Evolutionary conservation across 2,113 vertebrate species (phyloP), one percentile per base, ranked within the genome.

Genomic region (Lophotis ruficrista): DNA sequence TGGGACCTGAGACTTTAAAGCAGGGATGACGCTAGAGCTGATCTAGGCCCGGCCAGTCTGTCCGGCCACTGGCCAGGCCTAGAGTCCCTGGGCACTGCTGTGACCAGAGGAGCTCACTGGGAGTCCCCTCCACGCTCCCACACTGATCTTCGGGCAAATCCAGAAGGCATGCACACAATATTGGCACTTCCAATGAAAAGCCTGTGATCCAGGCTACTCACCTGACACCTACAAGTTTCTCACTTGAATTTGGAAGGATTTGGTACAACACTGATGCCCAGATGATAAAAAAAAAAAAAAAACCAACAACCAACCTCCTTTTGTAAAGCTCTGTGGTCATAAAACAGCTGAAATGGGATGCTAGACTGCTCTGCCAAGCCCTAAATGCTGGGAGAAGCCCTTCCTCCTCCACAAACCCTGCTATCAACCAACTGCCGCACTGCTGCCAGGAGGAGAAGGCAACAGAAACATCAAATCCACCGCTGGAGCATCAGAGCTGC

Each of bases 101-200:
- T 18, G 62, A 77, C 9, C 11, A 30, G 45, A 69, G 73, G 14
- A 80, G 70, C 48, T 87, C 58, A 43, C n/a, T 4, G 0, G 10
- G 72, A 81, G 51, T 14, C 48, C 66, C n/a, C 22, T 51, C 61
- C 33, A n/a, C 3, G 0, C n/a, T 37, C 28, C 54, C 54, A 31
- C 45, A 16, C 5, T 8, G 17, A 69, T 65, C 78, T 88, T 31
- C 23, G 68, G 92, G 53, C 0, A 0, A 85, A 45, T 35, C 56
- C 90, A 30, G 33, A 82, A 75, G 86, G 72, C 47, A 41, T 6
- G 6, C 24, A 20, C 24, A 66, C 68, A 16, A 4, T 48, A 77
- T 38, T 90, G 86, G 90, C 85, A 96, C 76, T 83, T 93, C 35
- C 60, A 71, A 3, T 43, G 50, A 53, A 70, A 89, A 79, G 84